Conservation (phyloP, 2,113 vertebrate genomes). For the Nibea coibor region DNA sequence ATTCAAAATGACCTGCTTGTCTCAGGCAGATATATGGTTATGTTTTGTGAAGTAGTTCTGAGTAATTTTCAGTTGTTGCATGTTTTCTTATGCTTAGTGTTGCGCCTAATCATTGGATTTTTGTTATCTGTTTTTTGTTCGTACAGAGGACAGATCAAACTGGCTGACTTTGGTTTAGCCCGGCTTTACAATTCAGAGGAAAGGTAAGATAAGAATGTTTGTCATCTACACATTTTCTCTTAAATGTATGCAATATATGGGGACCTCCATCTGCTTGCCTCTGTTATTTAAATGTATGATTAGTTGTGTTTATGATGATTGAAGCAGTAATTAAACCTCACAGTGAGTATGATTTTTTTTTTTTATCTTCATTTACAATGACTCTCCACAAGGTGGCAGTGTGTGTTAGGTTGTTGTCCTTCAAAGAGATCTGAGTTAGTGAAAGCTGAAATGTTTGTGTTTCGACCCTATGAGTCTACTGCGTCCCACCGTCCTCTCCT, state of each 20-base stretch:
- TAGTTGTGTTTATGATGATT: background rate
- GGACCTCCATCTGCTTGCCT: background rate
- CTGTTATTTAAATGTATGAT: background rate
- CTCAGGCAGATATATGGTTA: background rate
- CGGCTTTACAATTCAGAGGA: slow-evolving; percentile 98
- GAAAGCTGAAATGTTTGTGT: slow-evolving; percentile 21
- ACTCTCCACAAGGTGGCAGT: slow-evolving; percentile 67
- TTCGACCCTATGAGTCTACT: background rate
- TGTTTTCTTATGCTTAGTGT: background rate
- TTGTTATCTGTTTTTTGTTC: slow-evolving; percentile 43
- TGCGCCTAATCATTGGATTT: background rate
- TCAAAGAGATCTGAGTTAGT: background rate
- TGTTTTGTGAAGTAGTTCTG: background rate
- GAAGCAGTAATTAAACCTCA: background rate
- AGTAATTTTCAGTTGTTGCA: background rate
- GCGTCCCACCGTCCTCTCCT: slow-evolving; percentile 3
- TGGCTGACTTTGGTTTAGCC: slow-evolving; percentile 97
- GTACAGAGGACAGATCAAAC: slow-evolving; percentile 95
- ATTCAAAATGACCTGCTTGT: background rate
- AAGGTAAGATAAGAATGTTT: slow-evolving; percentile 85
- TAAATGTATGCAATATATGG: background rate
- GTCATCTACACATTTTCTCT: background rate
- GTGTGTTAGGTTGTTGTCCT: background rate
- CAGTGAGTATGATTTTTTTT: background rate
- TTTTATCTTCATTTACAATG: background rate